phyloP scores from a whole-genome alignment of 2,888 invertebrate species.

The Melolontha melolontha region DNA sequence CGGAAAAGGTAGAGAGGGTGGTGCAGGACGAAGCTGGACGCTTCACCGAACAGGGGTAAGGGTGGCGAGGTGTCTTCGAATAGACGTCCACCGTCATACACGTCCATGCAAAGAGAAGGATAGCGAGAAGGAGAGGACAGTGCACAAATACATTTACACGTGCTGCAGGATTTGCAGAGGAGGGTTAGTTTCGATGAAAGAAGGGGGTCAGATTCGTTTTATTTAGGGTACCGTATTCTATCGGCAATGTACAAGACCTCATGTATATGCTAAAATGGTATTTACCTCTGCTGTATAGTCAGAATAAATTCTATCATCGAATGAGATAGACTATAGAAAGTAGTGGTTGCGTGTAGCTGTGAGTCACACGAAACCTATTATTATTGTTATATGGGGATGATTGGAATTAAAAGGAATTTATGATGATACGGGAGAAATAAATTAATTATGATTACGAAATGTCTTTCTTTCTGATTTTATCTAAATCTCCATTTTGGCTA shows the following conservation, averaged over 20 bases:
- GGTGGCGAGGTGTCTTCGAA: slow-evolving; percentile 24
- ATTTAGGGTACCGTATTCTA: neutral
- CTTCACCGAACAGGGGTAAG: slow-evolving; percentile 5
- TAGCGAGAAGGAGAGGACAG: too few species aligned
- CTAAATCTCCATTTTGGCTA: too few species aligned
- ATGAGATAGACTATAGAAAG: slow-evolving; percentile 3
- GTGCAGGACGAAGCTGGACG: slow-evolving; percentile 15
- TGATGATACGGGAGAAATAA: slow-evolving; percentile 2
- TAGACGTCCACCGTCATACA: too few species aligned
- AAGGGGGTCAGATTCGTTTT: slow-evolving; percentile 32
- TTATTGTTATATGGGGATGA: slow-evolving; percentile 22
- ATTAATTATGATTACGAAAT: neutral
- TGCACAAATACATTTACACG: too few species aligned
- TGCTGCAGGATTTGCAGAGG: slow-evolving; percentile 5
- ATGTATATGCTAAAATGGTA: slow-evolving; percentile 50
- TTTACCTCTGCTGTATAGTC: slow-evolving; percentile 28
- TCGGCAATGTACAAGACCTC: slow-evolving; percentile 37
- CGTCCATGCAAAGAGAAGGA: too few species aligned
- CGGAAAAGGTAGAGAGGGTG: slow-evolving; percentile 24
- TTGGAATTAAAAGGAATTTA: neutral
- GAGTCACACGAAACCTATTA: slow-evolving; percentile 35
- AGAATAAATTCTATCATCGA: neutral
- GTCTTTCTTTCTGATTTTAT: too few species aligned
- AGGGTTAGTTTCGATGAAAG: slow-evolving; percentile 25
- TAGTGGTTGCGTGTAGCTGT: slow-evolving; percentile 1